phyloP scores from a whole-genome alignment of 2,888 invertebrate genomes.

The Keiferia lycopersicella region DNA sequence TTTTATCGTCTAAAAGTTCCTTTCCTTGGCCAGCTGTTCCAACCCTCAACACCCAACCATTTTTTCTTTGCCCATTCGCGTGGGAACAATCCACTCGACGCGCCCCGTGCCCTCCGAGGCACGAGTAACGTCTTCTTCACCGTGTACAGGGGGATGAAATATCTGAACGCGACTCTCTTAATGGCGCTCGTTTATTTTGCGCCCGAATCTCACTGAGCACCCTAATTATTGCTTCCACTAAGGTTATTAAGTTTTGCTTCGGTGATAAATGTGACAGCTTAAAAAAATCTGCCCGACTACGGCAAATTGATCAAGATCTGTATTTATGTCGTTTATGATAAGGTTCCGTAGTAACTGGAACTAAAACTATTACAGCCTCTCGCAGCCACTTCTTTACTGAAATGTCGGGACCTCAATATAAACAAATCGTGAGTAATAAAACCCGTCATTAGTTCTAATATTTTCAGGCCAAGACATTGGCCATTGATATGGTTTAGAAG shows the following conservation, averaged over 20 bases:
- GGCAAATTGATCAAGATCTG: too few relatives aligned
- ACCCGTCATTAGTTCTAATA: too few relatives aligned
- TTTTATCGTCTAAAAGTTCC: too few relatives aligned
- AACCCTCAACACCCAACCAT: not conserved
- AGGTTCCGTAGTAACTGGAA: too few relatives aligned
- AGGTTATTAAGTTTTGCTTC: constrained; percentile 12
- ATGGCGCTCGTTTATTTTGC: constrained; percentile 78
- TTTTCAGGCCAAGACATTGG: too few relatives aligned
- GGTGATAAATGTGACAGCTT: not conserved
- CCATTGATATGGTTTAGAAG: too few relatives aligned
- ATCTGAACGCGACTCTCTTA: constrained; percentile 78
- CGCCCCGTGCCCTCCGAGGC: constrained; percentile 46
- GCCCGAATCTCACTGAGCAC: constrained; percentile 75
- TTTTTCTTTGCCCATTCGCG: constrained; percentile 61
- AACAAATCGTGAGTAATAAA: too few relatives aligned
- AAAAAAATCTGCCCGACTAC: too few relatives aligned
- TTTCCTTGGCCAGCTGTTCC: not conserved
- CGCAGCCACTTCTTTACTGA: too few relatives aligned
- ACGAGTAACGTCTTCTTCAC: constrained; percentile 74
- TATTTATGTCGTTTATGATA: too few relatives aligned
- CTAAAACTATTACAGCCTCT: too few relatives aligned
- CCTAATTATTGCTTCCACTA: constrained; percentile 54
- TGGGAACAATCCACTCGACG: constrained; percentile 67
- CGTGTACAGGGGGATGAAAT: constrained; percentile 68
- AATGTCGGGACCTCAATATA: too few relatives aligned